A percentile compares a stretch with the other conserved stretches of the same genome.
phyloP scores from a whole-genome alignment of 2,113 vertebrate species.

The Elaphurus davidianus region DNA sequence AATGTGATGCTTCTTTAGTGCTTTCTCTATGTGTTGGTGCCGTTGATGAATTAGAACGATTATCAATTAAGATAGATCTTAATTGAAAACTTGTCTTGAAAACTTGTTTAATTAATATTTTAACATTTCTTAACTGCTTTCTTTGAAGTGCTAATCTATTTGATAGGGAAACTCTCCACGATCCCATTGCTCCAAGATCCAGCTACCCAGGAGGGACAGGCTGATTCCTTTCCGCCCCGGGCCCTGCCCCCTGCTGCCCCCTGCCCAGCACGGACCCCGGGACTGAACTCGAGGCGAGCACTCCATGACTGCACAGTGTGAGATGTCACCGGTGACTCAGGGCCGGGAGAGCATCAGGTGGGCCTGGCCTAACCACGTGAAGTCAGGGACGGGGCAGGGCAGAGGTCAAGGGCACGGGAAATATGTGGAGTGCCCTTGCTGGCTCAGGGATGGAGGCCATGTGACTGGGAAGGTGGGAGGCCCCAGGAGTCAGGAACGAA shows the following conservation, averaged over 20 bases:
- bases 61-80: neutral
- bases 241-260: neutral
- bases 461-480: neutral
- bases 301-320: accelerated
- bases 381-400: neutral
- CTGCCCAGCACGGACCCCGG: neutral
- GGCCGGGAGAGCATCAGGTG: neutral
- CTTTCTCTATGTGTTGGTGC: neutral
- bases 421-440: neutral
- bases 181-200: too few species aligned
- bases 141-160: neutral
- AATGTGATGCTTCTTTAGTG: neutral
- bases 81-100: neutral
- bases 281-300: accelerated
- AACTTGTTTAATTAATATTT: neutral
- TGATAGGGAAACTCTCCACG: accelerated
- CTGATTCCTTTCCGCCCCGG: accelerated
- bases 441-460: neutral
- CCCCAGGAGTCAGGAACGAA: neutral
- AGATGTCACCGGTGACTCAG: neutral
- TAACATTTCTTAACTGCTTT: neutral
- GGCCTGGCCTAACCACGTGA: neutral
- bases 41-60: neutral
- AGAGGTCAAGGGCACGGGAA: accelerated
- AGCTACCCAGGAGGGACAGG: accelerated